Percentiles rank a stretch among this genome's conserved stretches.
Evolutionary conservation across 35 echinoderm and acorn worm species (phyloP).

Genomic region (Nesometra sesokonis): DNA sequence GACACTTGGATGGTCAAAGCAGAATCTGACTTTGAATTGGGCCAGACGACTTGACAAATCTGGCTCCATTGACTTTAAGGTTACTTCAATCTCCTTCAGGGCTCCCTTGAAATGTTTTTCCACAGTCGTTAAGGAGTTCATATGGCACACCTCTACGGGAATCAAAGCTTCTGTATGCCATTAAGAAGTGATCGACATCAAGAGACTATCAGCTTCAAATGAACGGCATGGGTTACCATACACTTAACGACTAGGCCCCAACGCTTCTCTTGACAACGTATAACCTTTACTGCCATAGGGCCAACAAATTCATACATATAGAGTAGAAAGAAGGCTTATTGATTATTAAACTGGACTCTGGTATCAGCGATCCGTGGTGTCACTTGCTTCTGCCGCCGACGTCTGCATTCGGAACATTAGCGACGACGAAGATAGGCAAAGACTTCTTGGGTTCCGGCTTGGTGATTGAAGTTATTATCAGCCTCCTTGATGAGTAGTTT

Average conservation of each 20-base stretch:
- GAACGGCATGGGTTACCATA: not conserved
- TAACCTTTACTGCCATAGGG: not conserved
- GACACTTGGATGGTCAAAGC: too few relatives aligned
- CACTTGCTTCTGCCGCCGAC: constrained; percentile 3
- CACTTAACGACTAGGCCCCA: not conserved
- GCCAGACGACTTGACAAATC: too few relatives aligned
- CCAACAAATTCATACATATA: not conserved
- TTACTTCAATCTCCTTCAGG: too few relatives aligned
- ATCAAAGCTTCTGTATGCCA: not conserved
- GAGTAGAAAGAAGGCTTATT: not conserved
- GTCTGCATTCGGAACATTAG: not conserved
- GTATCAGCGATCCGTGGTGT: not conserved
- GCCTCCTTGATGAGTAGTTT: not conserved
- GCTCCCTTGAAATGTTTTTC: not conserved
- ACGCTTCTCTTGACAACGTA: not conserved
- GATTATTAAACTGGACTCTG: not conserved
- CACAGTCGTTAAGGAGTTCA: not conserved
- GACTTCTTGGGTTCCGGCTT: constrained; percentile 11
- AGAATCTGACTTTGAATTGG: too few relatives aligned
- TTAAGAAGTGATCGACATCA: not conserved
- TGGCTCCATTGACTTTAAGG: too few relatives aligned
- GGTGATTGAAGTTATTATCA: constrained; percentile 2
- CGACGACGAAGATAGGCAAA: constrained; percentile 1
- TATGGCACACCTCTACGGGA: not conserved
- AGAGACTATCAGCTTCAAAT: not conserved